A percentile compares a stretch with the other conserved stretches of the same genome.
Evolutionary conservation across 2,888 invertebrate genomes (phyloP).

Genomic region (Notodonta ziczac): DNA sequence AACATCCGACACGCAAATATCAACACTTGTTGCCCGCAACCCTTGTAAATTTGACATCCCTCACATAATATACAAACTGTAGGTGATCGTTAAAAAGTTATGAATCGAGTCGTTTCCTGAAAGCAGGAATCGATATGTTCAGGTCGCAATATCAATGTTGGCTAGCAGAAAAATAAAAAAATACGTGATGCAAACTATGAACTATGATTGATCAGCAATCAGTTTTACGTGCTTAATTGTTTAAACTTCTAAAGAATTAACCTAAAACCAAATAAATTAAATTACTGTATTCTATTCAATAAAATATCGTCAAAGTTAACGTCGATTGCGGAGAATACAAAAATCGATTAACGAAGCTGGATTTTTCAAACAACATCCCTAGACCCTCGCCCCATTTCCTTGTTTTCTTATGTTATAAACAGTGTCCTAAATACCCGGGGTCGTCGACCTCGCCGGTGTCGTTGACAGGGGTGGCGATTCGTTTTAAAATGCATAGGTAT

Average conservation of each 20-base stretch:
- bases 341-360: constrained; percentile 40
- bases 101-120: constrained; percentile 20
- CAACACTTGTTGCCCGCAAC: constrained; percentile 38
- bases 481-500: constrained; percentile 76
- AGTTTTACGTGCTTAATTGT: too few species aligned
- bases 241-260: too few species aligned
- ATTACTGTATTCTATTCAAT: too few species aligned
- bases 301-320: too few species aligned
- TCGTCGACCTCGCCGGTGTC: constrained; percentile 64
- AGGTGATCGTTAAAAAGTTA: constrained; percentile 43
- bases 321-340: too few species aligned
- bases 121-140: too few species aligned
- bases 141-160: too few species aligned
- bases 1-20: constrained; percentile 8
- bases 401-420: constrained; percentile 67
- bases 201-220: too few species aligned
- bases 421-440: constrained; percentile 74
- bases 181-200: too few species aligned
- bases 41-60: constrained; percentile 37
- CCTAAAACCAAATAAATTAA: too few species aligned
- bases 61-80: constrained; percentile 28
- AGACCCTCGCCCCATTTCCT: constrained; percentile 64
- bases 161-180: too few species aligned
- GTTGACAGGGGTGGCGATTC: constrained; percentile 79
- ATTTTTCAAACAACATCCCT: constrained; percentile 14